These are phyloP conservation scores for Hermodice carunculata DNA, from an alignment of 2,888 invertebrate species.

Conservation along the genomic window DNA sequence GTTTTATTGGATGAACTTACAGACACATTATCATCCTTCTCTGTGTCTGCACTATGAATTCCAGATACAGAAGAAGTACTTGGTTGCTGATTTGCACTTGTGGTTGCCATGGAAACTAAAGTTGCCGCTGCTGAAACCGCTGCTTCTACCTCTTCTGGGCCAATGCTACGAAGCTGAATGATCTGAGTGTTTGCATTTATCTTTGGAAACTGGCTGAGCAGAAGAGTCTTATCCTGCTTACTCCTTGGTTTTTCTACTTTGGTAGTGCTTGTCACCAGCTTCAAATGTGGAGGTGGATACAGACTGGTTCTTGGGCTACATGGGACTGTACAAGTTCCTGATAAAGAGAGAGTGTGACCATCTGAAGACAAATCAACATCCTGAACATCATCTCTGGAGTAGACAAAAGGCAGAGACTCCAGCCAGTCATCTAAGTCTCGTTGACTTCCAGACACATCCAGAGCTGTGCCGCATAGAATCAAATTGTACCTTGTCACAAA, in stretches of 20 bases:
- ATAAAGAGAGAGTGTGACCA: neutral
- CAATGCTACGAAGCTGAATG: no score
- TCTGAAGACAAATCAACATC: neutral
- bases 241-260: no score
- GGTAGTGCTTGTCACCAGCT: no score
- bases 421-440: conserved; percentile 13
- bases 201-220: no score
- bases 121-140: neutral
- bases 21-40: neutral
- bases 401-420: neutral
- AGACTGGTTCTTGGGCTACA: no score
- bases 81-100: no score
- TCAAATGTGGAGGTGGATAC: no score
- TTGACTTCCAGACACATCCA: conserved; percentile 34
- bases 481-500: conserved; percentile 56
- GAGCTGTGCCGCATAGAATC: conserved; percentile 42
- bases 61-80: no score
- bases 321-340: no score
- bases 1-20: neutral
- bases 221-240: no score
- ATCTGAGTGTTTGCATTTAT: no score
- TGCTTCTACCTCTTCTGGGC: no score
- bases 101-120: neutral
- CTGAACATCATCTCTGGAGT: neutral
- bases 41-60: neutral